Percentiles rank a stretch among this genome's conserved stretches.
Conservation (phyloP, 2,113 vertebrate species). For the Eretmochelys imbricata region DNA sequence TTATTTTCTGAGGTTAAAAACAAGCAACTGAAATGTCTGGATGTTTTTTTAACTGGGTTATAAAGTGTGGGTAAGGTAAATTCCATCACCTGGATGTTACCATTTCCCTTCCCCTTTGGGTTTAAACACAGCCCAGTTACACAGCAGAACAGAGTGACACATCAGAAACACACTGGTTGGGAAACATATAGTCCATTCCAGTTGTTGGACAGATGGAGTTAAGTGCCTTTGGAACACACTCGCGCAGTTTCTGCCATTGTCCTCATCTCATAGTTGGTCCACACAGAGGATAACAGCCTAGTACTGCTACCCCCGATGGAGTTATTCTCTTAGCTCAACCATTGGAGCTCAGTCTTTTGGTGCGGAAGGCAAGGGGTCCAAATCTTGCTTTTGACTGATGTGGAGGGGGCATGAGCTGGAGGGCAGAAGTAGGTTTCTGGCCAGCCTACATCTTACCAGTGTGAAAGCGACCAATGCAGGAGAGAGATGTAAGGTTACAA, state of each 20-base stretch:
- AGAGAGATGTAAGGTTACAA: fast-evolving
- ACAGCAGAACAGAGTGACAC: not conserved
- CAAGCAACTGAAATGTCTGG: fast-evolving
- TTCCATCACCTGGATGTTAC: not conserved
- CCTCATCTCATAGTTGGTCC: not conserved
- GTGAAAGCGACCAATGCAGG: not conserved
- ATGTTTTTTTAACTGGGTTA: not conserved
- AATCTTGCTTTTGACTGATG: not conserved
- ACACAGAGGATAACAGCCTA: fast-evolving
- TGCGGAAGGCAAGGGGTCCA: not conserved
- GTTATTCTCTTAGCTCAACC: not conserved
- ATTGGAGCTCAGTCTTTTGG: not conserved
- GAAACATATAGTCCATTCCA: not conserved
- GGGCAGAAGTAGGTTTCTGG: not conserved
- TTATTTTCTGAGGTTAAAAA: fast-evolving
- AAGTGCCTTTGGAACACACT: not conserved
- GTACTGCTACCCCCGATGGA: not conserved
- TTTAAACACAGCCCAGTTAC: not conserved
- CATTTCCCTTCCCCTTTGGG: not conserved
- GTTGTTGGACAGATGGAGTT: not conserved
- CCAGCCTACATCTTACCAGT: not conserved
- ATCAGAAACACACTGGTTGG: not conserved
- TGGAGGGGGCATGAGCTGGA: not conserved
- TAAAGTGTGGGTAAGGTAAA: not conserved
- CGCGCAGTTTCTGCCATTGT: not conserved